These are phyloP conservation scores for Himalopsyche japonica DNA, from an alignment of 2,888 invertebrate species.

Conservation along the genomic window DNA sequence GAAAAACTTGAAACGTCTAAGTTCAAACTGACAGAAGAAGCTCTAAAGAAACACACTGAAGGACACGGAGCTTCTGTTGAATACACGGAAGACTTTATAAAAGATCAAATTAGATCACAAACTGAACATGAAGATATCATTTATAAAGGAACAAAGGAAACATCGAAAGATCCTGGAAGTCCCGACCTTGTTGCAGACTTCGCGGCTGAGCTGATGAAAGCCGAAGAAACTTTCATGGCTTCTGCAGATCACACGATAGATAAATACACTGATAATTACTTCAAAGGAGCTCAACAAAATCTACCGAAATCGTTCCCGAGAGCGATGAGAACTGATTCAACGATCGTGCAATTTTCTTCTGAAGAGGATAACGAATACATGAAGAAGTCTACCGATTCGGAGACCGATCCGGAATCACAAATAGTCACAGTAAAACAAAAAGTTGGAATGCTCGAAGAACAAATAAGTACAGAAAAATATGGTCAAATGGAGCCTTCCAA, in stretches of 20 bases:
- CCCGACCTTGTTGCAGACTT: conserved; percentile 37
- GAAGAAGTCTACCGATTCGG: conserved; percentile 60
- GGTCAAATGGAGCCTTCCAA: background rate
- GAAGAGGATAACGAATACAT: conserved; percentile 60
- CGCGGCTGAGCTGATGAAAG: conserved; percentile 39
- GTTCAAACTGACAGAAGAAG: conserved; percentile 58
- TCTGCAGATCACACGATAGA: conserved; percentile 34
- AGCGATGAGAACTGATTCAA: conserved; percentile 58
- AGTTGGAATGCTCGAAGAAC: conserved; percentile 33
- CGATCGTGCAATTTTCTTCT: conserved; percentile 58
- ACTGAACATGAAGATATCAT: conserved; percentile 25
- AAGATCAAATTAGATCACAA: conserved; percentile 48
- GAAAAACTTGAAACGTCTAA: conserved; percentile 51
- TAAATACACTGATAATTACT: conserved; percentile 37
- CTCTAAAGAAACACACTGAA: conserved; percentile 56
- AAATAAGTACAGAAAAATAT: conserved; percentile 9
- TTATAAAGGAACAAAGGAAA: background rate
- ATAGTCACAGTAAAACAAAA: conserved; percentile 49
- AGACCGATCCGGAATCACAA: conserved; percentile 61
- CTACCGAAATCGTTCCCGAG: conserved; percentile 49
- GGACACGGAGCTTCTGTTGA: conserved; percentile 57
- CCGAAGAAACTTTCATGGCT: conserved; percentile 38
- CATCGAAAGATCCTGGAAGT: conserved; percentile 30
- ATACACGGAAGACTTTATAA: conserved; percentile 59
- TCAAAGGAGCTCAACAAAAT: conserved; percentile 47